These are phyloP conservation scores for Nannoperca obscura DNA, from an alignment of 2,797 vertebrate species.

Conservation along the genomic window DNA sequence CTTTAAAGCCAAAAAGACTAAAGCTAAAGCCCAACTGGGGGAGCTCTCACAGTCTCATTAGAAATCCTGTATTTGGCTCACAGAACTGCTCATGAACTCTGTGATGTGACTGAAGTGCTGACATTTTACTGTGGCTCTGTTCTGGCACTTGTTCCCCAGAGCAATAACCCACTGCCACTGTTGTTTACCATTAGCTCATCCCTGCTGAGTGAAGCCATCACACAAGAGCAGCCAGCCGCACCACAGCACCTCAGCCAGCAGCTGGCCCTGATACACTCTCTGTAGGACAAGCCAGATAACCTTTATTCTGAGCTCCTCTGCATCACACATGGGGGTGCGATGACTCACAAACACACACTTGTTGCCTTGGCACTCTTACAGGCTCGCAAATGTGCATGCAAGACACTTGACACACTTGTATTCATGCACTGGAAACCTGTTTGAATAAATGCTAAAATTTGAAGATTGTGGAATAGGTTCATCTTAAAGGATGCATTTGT, in stretches of 20 bases:
- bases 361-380: conserved; percentile 27
- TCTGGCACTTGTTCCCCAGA: conserved; percentile 25
- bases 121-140: conserved; percentile 55
- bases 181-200: conserved; percentile 60
- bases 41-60: conserved; percentile 1
- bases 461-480: not conserved
- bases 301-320: conserved; percentile 54
- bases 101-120: conserved; percentile 45
- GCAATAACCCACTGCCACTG: conserved; percentile 35
- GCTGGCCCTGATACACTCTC: conserved; percentile 41
- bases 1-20: not conserved
- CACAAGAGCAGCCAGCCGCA: conserved; percentile 23
- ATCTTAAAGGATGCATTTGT: too few relatives aligned
- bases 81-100: conserved; percentile 38
- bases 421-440: not conserved
- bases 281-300: conserved; percentile 56
- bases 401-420: conserved; percentile 22
- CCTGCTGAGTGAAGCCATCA: conserved; percentile 47
- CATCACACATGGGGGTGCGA: conserved; percentile 21
- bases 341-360: conserved; percentile 51
- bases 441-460: not conserved
- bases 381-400: conserved; percentile 27
- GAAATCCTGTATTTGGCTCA: conserved; percentile 3
- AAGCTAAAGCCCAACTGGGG: not conserved
- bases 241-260: conserved; percentile 43